phyloP scores from a whole-genome alignment of 2,113 vertebrate genomes.

The Otus sunia region DNA sequence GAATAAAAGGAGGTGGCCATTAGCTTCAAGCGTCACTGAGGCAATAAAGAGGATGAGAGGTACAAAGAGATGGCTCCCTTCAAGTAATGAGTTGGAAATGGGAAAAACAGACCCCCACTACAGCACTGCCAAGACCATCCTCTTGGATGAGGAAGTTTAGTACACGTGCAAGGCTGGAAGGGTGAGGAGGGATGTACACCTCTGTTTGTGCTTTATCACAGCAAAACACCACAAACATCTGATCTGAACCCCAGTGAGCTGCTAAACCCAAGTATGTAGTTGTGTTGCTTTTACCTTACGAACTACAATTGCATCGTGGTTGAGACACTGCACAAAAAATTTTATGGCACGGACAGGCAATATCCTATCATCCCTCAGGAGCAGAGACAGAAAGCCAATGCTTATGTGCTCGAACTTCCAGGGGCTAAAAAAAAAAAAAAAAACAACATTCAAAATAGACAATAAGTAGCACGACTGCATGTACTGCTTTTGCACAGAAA shows the following conservation, averaged over 20 bases:
- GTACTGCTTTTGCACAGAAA: neutral
- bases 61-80: neutral
- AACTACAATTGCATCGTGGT: slow-evolving; percentile 93
- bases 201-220: neutral
- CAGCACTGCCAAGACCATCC: neutral
- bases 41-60: neutral
- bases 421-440: slow-evolving; percentile 72
- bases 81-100: neutral
- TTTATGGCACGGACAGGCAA: slow-evolving; percentile 84
- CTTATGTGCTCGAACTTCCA: slow-evolving; percentile 98
- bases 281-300: slow-evolving; percentile 82
- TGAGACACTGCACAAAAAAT: slow-evolving; percentile 94
- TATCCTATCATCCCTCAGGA: slow-evolving; percentile 89
- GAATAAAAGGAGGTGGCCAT: neutral
- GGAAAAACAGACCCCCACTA: neutral
- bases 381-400: slow-evolving; percentile 90
- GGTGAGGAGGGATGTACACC: neutral
- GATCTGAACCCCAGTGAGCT: neutral
- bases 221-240: neutral
- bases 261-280: neutral
- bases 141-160: neutral
- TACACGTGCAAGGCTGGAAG: neutral
- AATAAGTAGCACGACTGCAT: neutral
- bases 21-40: neutral
- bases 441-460: neutral